Base-by-base conservation (phyloP, 2,888 invertebrate genomes). In the Metallyticus violacea region DNA sequence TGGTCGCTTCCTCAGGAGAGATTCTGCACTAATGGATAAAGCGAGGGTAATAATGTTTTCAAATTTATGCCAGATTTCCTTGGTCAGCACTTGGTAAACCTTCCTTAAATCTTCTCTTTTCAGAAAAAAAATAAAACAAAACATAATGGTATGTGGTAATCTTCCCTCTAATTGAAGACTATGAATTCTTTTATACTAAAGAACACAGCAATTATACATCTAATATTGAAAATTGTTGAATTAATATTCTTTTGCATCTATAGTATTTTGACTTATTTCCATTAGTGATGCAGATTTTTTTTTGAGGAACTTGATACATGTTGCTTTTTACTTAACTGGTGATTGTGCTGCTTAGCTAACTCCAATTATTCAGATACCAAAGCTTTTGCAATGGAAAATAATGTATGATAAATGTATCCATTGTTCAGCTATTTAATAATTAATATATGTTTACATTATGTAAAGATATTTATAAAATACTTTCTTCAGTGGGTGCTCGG, bases 1-100 rank as follows among this genome's bases (percentile, higher is more conserved):
- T 86, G 94, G 95, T 30, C 94, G 95, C 89, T 94, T 95, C 90
- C 93, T 95, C 82, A 92, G 94, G 76, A 92, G 94, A 87, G 95
- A 95, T 90, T 93, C 94, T 6, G 94, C 93, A 6, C 77, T 90
- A 27, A 87, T 89, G 40, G 89, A 62, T 89, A 91, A 86, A 88
- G 88, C 79, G 91, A 91, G 89, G 89, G 89, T 89, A 86, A 27
- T 83, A 86, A 87, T 88, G 62, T 85, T 84, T 78, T 25, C 40
- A 62, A 83, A 25, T 81, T 27, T 83, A 7, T 79, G n/a, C 7
- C 7, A 78, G n/a, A 26, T 26, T 25, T 78, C 78, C 78, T 26
- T 26, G 7, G 26, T 26, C 78, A 26, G 7, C 78, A 15, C 22
- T 26, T n/a, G 7, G 25, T 78, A 78, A 62, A 15, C 40, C 0